phyloP scores from a whole-genome alignment of 2,797 vertebrate genomes.

The Fistularia tabacaria region DNA sequence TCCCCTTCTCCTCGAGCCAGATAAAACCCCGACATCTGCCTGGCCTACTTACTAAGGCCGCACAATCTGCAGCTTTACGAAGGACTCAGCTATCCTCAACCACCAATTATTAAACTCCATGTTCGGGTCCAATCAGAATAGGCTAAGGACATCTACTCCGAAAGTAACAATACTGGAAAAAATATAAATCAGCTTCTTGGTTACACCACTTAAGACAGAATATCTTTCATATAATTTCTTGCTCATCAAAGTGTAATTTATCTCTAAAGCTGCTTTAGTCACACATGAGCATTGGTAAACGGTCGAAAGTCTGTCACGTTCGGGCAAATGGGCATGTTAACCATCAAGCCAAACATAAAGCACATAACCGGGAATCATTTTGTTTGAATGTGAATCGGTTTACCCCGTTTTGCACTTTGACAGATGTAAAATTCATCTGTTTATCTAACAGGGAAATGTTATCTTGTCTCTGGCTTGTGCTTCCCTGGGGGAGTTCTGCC shows the following conservation, averaged over 20 bases:
- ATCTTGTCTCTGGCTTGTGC: slow-evolving; percentile 46
- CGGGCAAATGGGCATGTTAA: slow-evolving; percentile 19
- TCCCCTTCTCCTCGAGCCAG: too few species aligned
- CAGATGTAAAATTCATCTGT: slow-evolving; percentile 21
- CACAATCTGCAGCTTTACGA: slow-evolving; percentile 57
- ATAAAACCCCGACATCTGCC: slow-evolving; percentile 77
- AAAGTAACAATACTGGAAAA: slow-evolving; percentile 6
- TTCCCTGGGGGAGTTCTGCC: slow-evolving; percentile 53
- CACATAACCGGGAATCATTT: not conserved
- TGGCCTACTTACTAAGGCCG: slow-evolving; percentile 63
- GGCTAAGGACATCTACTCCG: slow-evolving; percentile 12
- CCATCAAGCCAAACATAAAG: slow-evolving; percentile 28
- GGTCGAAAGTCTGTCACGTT: slow-evolving; percentile 32
- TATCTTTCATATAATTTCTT: slow-evolving; percentile 17
- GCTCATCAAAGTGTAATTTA: slow-evolving; percentile 37
- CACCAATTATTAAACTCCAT: slow-evolving; percentile 27
- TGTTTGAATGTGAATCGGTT: too few species aligned
- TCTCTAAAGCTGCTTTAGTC: slow-evolving; percentile 52
- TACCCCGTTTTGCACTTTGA: too few species aligned
- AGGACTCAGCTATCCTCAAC: slow-evolving; percentile 8
- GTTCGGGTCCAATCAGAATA: slow-evolving; percentile 21
- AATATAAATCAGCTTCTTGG: slow-evolving; percentile 6
- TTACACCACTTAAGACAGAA: slow-evolving; percentile 23
- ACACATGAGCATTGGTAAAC: slow-evolving; percentile 23
- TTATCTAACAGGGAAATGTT: slow-evolving; percentile 45